phyloP scores from a whole-genome alignment of 2,113 vertebrate genomes.

The Xenopus tropicalis region UCB_Xtro_10.0 CM004445.2:105807001-105807500 shows the following conservation, averaged over 20 bases:
- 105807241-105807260: conserved; percentile 33
- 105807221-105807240: conserved; percentile 44
- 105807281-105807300: conserved; percentile 13
- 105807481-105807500: too few relatives aligned
- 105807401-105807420: conserved; percentile 12
- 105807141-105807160: conserved; percentile 42
- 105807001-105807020: conserved; percentile 17
- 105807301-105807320: conserved; percentile 17
- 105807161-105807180: conserved; percentile 36
- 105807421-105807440: neutral
- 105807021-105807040: conserved; percentile 24
- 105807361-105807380: conserved; percentile 11
- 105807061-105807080: conserved; percentile 28
- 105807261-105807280: conserved; percentile 38
- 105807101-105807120: conserved; percentile 45
- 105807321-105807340: conserved; percentile 5
- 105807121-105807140: conserved; percentile 28
- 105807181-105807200: conserved; percentile 36
- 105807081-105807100: conserved; percentile 37
- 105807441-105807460: too few relatives aligned
- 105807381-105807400: conserved; percentile 2
- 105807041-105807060: conserved; percentile 24
- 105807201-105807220: conserved; percentile 45
- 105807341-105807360: conserved; percentile 18
- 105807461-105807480: too few relatives aligned